A percentile compares a stretch with the other conserved stretches of the same genome.
These are phyloP conservation scores for Apotomis betuletana DNA, from an alignment of 2,888 invertebrate species.

Conservation along the genomic window DNA sequence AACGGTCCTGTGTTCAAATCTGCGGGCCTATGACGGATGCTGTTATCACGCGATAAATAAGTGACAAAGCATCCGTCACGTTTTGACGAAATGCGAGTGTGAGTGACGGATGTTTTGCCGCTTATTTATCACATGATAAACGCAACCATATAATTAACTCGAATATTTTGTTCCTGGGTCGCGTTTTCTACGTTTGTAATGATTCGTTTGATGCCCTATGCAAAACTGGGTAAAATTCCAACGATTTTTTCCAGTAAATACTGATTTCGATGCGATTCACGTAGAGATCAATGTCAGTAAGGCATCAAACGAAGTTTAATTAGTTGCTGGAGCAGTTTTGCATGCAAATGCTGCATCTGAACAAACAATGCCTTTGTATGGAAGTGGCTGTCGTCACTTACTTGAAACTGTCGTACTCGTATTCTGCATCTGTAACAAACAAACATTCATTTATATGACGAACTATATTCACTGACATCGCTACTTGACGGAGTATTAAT, in stretches of 20 bases:
- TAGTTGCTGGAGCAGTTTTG: background rate
- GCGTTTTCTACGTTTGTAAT: too few relatives aligned
- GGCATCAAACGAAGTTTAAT: slow-evolving; percentile 18
- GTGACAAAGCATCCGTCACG: too few relatives aligned
- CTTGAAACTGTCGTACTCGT: slow-evolving; percentile 15
- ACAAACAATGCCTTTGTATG: slow-evolving; percentile 14
- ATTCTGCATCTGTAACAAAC: slow-evolving; percentile 31
- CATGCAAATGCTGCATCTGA: slow-evolving; percentile 9
- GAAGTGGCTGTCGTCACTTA: slow-evolving; percentile 1
- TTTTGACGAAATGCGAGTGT: too few relatives aligned
- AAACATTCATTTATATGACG: background rate
- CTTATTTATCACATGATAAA: too few relatives aligned
- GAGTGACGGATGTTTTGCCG: too few relatives aligned
- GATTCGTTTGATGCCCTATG: too few relatives aligned
- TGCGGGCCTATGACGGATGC: too few relatives aligned
- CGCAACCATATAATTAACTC: too few relatives aligned
- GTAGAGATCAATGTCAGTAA: slow-evolving; percentile 9
- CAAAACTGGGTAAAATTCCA: background rate
- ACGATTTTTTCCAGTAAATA: slow-evolving; percentile 5
- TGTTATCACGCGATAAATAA: too few relatives aligned
- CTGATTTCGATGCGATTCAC: slow-evolving; percentile 18
- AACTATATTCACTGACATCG: background rate
- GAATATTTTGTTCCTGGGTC: too few relatives aligned
- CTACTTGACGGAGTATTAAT: too few relatives aligned
- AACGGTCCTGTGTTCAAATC: too few relatives aligned